Percentiles rank a stretch among this genome's conserved stretches.
Conservation (phyloP, 1,140 invertebrate genomes). For the Mylabris phalerata region DNA sequence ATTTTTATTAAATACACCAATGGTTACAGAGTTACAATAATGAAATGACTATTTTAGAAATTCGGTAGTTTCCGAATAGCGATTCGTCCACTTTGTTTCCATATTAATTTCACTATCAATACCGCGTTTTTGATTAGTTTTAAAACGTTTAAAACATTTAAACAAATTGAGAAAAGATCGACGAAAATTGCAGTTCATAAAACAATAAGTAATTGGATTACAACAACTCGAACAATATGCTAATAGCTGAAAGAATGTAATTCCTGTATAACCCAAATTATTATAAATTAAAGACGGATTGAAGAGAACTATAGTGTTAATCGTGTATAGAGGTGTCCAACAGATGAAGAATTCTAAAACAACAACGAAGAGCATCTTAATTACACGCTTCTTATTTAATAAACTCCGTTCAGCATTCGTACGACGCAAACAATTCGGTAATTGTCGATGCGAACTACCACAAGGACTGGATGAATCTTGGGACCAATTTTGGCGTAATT, state of each 20-base stretch:
- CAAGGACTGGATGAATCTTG: conserved; percentile 29
- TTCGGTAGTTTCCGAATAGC: conserved; percentile 20
- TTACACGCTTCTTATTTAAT: conserved; percentile 45
- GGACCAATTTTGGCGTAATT: conserved; percentile 33
- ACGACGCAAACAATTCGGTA: conserved; percentile 25
- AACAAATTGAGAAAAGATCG: conserved; percentile 55
- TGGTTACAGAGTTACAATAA: no score
- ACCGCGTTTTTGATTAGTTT: conserved; percentile 16
- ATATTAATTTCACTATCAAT: conserved; percentile 33
- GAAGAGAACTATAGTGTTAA: conserved; percentile 59
- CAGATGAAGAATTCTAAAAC: conserved; percentile 71
- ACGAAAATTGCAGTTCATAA: conserved; percentile 66
- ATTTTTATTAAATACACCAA: no score
- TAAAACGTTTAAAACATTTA: conserved; percentile 40
- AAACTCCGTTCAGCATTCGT: conserved; percentile 46
- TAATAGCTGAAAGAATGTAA: conserved; percentile 55
- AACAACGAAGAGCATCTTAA: conserved; percentile 54
- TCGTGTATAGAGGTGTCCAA: conserved; percentile 65
- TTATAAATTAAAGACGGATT: conserved; percentile 48
- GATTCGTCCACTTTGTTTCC: conserved; percentile 31
- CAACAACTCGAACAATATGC: conserved; percentile 63
- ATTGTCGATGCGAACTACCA: conserved; percentile 22
- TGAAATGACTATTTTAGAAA: conserved; percentile 2
- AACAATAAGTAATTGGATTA: conserved; percentile 72
- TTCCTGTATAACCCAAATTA: conserved; percentile 46